Evolutionary conservation across 1,140 invertebrate genomes (phyloP).

Genomic region (Onthophagus taurus): DNA sequence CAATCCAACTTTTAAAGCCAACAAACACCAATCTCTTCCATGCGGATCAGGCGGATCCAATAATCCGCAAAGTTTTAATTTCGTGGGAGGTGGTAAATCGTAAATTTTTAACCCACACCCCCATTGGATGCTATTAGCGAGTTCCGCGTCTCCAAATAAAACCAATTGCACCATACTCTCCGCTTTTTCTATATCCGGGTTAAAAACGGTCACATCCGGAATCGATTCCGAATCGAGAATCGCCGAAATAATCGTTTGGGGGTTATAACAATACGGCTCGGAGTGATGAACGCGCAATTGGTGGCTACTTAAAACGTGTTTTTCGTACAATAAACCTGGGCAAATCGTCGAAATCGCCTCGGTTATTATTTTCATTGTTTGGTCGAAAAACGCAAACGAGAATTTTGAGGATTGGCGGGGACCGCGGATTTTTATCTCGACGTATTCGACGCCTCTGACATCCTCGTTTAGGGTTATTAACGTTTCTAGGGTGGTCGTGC

Average conservation of each 20-base stretch:
- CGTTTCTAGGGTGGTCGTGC: conserved; percentile 60
- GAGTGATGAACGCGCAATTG: conserved; percentile 46
- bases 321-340: conserved; percentile 57
- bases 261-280: conserved; percentile 50
- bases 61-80: conserved; percentile 48
- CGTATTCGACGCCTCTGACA: conserved; percentile 43
- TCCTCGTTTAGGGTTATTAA: conserved; percentile 60
- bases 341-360: conserved; percentile 51
- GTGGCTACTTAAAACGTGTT: conserved; percentile 54
- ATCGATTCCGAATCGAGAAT: conserved; percentile 45
- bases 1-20: conserved; percentile 64
- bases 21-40: conserved; percentile 74
- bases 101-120: conserved; percentile 34
- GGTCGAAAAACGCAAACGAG: conserved; percentile 67
- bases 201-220: conserved; percentile 40
- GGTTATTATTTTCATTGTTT: conserved; percentile 31
- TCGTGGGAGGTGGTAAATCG: conserved; percentile 39
- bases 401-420: conserved; percentile 47
- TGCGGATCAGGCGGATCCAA: conserved; percentile 70
- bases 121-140: conserved; percentile 34
- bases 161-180: conserved; percentile 61
- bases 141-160: conserved; percentile 48
- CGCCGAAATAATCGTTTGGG: conserved; percentile 48
- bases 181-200: conserved; percentile 48
- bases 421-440: conserved; percentile 67